A percentile compares a stretch with the other conserved stretches of the same genome.
phyloP scores from a whole-genome alignment of 2,888 invertebrate genomes.

The Clivina fossor region DNA sequence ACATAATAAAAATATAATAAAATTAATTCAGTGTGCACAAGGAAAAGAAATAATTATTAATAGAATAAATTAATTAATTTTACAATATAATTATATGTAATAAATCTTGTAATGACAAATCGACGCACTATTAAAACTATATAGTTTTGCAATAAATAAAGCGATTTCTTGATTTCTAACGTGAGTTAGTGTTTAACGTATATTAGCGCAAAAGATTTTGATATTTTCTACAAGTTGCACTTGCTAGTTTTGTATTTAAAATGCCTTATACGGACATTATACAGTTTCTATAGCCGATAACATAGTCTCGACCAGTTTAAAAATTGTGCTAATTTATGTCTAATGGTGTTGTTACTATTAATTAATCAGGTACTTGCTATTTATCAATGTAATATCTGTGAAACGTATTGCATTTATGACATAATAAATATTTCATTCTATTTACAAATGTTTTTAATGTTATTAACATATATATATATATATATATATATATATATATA shows the following conservation, averaged over 20 bases:
- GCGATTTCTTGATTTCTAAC: constrained; percentile 4
- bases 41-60: too few relatives aligned
- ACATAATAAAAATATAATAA: too few relatives aligned
- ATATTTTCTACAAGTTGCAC: too few relatives aligned
- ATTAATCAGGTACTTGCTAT: constrained; percentile 11
- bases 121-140: constrained; percentile 3
- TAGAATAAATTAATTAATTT: background rate
- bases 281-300: constrained; percentile 17
- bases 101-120: constrained; percentile 10
- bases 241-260: constrained; percentile 16
- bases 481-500: too few relatives aligned
- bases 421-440: background rate
- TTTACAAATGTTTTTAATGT: background rate
- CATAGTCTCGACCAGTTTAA: background rate
- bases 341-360: constrained; percentile 11
- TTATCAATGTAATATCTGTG: background rate
- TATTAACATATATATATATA: background rate
- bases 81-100: too few relatives aligned
- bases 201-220: constrained; percentile 11
- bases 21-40: too few relatives aligned
- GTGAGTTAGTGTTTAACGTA: too few relatives aligned
- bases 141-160: constrained; percentile 13
- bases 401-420: background rate
- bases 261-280: constrained; percentile 20
- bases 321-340: constrained; percentile 19